phyloP scores from a whole-genome alignment of 2,888 invertebrate genomes.

The Metopia argyrocephala region DNA sequence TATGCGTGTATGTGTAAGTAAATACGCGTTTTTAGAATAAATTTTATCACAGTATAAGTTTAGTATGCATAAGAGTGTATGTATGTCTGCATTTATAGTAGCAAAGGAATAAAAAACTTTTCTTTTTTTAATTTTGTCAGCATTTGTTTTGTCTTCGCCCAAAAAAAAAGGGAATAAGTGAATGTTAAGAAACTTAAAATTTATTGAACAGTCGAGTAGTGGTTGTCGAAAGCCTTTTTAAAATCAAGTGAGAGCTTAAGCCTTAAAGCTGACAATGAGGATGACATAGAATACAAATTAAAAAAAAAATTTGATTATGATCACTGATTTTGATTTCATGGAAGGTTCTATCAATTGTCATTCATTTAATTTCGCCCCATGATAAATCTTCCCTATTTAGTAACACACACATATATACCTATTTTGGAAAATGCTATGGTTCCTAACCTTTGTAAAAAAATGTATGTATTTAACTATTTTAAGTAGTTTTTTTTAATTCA shows the following conservation, averaged over 20 bases:
- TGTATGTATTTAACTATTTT: no score
- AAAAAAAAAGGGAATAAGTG: not conserved
- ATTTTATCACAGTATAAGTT: no score
- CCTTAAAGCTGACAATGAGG: constrained; percentile 41
- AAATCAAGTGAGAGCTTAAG: constrained; percentile 56
- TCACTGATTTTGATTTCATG: not conserved
- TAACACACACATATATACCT: no score
- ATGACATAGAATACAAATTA: constrained; percentile 31
- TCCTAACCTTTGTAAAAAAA: no score
- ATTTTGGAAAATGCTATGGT: no score
- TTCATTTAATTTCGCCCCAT: no score
- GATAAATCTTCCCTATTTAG: no score
- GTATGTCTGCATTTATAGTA: constrained; percentile 10
- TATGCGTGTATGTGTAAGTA: no score
- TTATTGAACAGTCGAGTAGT: constrained; percentile 51
- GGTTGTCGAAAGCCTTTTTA: constrained; percentile 49
- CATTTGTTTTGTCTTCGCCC: constrained; percentile 1
- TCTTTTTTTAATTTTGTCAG: constrained; percentile 39
- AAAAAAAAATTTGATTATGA: constrained; percentile 35
- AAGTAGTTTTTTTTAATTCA: no score
- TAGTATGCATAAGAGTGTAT: constrained; percentile 6
- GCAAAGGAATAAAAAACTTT: constrained; percentile 47
- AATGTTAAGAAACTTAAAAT: constrained; percentile 33
- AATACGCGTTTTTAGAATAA: no score
- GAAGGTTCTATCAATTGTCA: no score